Base-by-base conservation (phyloP, 2,797 vertebrate genomes). In the Trachurus trachurus region DNA sequence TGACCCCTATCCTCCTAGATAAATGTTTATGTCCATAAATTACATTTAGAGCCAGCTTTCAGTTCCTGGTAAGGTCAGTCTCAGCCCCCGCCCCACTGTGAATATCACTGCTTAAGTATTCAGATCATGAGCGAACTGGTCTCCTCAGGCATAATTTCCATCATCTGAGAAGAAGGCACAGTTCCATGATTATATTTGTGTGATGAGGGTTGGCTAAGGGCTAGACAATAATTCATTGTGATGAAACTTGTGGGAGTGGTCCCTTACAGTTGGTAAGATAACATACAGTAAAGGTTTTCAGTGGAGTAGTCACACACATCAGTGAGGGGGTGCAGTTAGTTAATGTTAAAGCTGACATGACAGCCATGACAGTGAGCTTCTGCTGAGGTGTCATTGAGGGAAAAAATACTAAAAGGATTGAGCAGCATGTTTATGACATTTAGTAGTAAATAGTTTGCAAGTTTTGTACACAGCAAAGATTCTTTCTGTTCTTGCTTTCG, bases 91-190 rank as follows among this genome's bases (percentile, higher is more conserved):
- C 44, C 40, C 16, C 39, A 57, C 16, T 39, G 52, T 47, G 42
- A 81, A 59, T 45, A 58, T 63, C 52, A 70, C 44, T 42, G 29
- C 63, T 78, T 74, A 34, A 64, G 61, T 66, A 72, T 80, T 78
- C 54, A 78, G 58, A 71, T 75, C 52, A 72, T 61, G 39, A 83
- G 45, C 0, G 0, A 57, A 39, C 15, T n/a, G 34, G 42, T 61
- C 66, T 66, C 39, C 34, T 49, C n/a, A 2, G 63, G n/a, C 26
- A 45, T 22, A 3, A 64, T 53, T 56, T 57, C 6, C 26, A 8
- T 64, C 9, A 22, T 71, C n/a, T 45, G 15, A 49, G 34, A 62
- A 65, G 47, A 49, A 45, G 6, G n/a, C n/a, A 26, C 16, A 22
- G 2, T 42, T 44, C 1, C 21, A 57, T 39, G 50, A 13, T 59